Percentiles rank a stretch among this genome's conserved stretches.
phyloP scores from a whole-genome alignment of 2,113 vertebrate species.

The Oceanites oceanicus region DNA sequence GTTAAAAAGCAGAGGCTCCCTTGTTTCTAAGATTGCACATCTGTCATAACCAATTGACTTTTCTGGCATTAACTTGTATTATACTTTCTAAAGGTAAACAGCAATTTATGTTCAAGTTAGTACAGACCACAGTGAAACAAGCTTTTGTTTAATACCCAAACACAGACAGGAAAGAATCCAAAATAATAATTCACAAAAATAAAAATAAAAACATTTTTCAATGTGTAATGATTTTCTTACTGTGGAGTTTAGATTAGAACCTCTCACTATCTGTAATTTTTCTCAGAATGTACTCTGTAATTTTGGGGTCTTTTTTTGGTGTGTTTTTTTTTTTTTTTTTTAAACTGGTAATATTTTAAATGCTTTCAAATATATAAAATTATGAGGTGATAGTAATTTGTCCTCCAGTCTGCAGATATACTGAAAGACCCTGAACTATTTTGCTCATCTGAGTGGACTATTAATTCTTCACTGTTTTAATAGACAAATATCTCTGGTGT shows the following conservation, averaged over 20 bases:
- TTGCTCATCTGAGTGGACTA: not conserved
- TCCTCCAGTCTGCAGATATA: not conserved
- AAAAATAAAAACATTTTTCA: not conserved
- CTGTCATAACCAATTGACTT: not conserved
- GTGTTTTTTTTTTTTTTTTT: not conserved
- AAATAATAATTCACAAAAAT: not conserved
- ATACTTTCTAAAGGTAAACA: not conserved
- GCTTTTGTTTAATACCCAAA: not conserved
- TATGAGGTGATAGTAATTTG: not conserved
- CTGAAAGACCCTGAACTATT: not conserved
- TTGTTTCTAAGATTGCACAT: not conserved
- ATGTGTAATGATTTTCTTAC: not conserved
- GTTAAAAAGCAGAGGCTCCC: not conserved
- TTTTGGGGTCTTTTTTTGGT: accelerated
- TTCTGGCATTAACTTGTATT: not conserved
- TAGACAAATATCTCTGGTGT: not conserved
- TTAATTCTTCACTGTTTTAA: not conserved
- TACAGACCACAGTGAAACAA: not conserved
- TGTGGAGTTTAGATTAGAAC: not conserved
- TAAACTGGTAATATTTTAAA: not conserved
- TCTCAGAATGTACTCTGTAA: not conserved
- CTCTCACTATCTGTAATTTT: not conserved
- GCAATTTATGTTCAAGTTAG: not conserved
- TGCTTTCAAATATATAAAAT: not conserved
- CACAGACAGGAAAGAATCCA: not conserved